Conservation (phyloP, 2,888 invertebrate genomes). For the Idaea straminata region DNA sequence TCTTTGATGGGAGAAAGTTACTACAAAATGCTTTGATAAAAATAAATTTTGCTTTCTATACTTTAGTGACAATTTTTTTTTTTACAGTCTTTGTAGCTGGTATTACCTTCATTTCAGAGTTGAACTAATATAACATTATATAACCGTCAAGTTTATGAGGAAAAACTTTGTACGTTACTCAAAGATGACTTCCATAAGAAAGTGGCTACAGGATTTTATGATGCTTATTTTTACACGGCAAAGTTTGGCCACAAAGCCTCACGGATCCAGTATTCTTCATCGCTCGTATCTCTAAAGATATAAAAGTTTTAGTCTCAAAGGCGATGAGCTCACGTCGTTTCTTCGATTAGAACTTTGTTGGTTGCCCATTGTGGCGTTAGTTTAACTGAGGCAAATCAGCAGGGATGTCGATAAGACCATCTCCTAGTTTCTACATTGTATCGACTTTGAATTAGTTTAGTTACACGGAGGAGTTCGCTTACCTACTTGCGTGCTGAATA, state of each 20-base stretch:
- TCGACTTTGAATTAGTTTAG: slow-evolving; percentile 3
- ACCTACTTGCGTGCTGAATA: not conserved
- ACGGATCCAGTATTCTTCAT: slow-evolving; percentile 25
- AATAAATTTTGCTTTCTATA: not conserved
- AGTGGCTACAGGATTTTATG: slow-evolving; percentile 13
- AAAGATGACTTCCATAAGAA: slow-evolving; percentile 4
- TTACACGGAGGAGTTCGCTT: not conserved
- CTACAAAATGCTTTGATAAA: not conserved
- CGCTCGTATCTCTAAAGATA: slow-evolving; percentile 45
- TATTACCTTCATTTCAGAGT: not conserved
- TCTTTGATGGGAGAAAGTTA: too few species aligned
- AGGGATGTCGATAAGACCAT: slow-evolving; percentile 11
- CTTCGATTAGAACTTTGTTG: slow-evolving; percentile 59
- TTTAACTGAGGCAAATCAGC: slow-evolving; percentile 22
- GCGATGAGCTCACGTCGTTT: slow-evolving; percentile 57
- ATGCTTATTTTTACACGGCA: slow-evolving; percentile 24
- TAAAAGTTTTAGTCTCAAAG: slow-evolving; percentile 62
- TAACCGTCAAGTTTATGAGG: not conserved
- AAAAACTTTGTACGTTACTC: not conserved
- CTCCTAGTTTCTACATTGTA: slow-evolving; percentile 2
- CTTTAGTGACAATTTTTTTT: not conserved
- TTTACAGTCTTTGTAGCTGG: not conserved
- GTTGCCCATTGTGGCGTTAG: slow-evolving; percentile 35
- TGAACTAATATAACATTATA: not conserved
- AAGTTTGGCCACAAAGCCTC: slow-evolving; percentile 24